Evolutionary conservation across 35 echinoderm and acorn worm genomes (phyloP).

Genomic region (Nesometra sesokonis): DNA sequence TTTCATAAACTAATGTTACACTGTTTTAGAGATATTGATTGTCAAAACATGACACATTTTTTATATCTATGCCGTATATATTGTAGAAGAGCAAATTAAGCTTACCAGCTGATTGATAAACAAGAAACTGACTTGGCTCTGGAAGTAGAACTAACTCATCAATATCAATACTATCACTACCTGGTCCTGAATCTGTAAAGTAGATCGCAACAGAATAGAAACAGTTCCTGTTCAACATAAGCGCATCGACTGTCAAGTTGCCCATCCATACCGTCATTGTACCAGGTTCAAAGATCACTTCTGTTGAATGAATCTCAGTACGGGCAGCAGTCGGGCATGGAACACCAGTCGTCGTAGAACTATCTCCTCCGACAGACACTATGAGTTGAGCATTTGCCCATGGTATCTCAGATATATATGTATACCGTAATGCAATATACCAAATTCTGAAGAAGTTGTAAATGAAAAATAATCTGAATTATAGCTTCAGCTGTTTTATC

Average conservation of each 20-base stretch:
- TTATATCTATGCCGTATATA: no score
- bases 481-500: no score
- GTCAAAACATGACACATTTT: no score
- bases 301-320: neutral
- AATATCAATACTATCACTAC: conserved; percentile 16
- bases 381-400: conserved; percentile 27
- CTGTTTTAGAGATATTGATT: no score
- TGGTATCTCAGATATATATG: conserved; percentile 21
- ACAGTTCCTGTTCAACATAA: conserved; percentile 28
- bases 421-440: conserved; percentile 38
- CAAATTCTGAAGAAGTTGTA: conserved; percentile 15
- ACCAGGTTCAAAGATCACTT: conserved; percentile 43
- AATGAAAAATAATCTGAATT: no score
- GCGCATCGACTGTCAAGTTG: neutral
- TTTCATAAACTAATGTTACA: no score
- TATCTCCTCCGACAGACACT: conserved; percentile 14
- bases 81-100: no score
- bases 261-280: conserved; percentile 17
- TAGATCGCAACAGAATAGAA: conserved; percentile 30
- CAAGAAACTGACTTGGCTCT: conserved; percentile 25
- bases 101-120: conserved; percentile 51
- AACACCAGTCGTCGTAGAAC: neutral
- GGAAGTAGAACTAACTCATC: conserved; percentile 64
- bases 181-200: neutral
- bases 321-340: conserved; percentile 7